Evolutionary conservation across 2,797 vertebrate species (phyloP), one percentile per base, ranked within the genome.

Genomic region (Acanthiza pusilla): DNA sequence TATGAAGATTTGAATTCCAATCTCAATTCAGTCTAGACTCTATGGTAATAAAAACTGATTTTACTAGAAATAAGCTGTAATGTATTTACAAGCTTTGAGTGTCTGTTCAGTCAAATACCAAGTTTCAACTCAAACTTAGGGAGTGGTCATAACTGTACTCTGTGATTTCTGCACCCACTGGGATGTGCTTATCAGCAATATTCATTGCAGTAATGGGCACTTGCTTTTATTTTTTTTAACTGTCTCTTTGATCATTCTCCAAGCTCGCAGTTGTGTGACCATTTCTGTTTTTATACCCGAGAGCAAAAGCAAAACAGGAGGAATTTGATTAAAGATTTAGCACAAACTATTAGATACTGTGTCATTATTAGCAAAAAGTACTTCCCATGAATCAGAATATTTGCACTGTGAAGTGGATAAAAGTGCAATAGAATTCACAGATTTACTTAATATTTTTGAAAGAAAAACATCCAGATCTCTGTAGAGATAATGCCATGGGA

Each of bases 331-430:
- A 96, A 91, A 51, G 54, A 25, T 94, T 96, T 92, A 89, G 38
- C 84, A 94, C 73, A 89, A 91, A 91, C 91, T 84, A 7, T 96
- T 94, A 83, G 87, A 94, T 90, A 88, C 61, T 60, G 38, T 94
- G 62, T 88, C 71, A 81, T 91, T 95, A 91, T 92, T 95, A 89
- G 48, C 85, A 92, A 96, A 91, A 70, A 74, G 42, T 34, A 48
- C 38, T 96, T 95, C 82, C 50, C 16, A 6, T 86, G 89, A 96
- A 88, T 95, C 73, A 91, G 84, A 94, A 88, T 60, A 94, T 94
- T 88, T 55, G 63, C 17, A 18, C 61, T 89, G 53, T 93, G 72
- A 96, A 95, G 77, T 77, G 73, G 72, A 68, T 94, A 53, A 92
- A 94, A 93, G 67, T 91, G 85, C 71, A 94, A 73, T 80, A 85